These are phyloP conservation scores for Ptyas mucosa DNA, from an alignment of 2,113 vertebrate species.

Conservation along the genomic window DNA sequence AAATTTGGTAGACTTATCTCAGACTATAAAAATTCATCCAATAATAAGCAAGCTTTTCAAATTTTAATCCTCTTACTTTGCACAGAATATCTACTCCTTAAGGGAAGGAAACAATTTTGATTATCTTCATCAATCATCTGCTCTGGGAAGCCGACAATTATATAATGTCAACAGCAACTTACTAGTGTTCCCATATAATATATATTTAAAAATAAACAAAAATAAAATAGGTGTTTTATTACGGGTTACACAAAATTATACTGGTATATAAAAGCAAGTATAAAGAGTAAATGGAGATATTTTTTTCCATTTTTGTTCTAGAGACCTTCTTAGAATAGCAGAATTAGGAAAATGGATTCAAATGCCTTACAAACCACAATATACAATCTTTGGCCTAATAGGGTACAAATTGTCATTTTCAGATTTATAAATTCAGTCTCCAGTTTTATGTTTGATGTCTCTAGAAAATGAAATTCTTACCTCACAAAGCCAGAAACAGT, in stretches of 20 bases:
- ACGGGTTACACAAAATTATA: background rate
- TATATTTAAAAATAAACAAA: background rate
- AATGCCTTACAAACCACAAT: background rate
- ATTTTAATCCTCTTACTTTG: too few relatives aligned
- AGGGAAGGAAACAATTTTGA: background rate
- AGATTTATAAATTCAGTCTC: conserved; percentile 2
- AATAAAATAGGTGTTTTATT: background rate
- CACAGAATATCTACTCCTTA: background rate
- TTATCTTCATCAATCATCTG: background rate
- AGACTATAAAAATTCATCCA: background rate
- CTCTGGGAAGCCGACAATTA: background rate
- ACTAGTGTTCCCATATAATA: background rate
- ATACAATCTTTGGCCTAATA: background rate
- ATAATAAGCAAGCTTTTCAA: background rate
- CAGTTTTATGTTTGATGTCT: conserved; percentile 23
- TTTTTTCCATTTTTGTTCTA: background rate
- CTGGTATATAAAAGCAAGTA: background rate
- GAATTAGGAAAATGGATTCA: background rate
- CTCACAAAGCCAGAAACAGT: conserved; percentile 48
- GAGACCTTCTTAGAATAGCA: too few relatives aligned
- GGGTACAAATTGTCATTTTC: background rate
- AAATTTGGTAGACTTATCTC: background rate
- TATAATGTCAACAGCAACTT: background rate
- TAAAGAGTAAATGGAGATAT: background rate
- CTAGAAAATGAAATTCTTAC: conserved; percentile 47